Base-by-base conservation (phyloP, 2,888 invertebrate species). In the Colletes collaris region DNA sequence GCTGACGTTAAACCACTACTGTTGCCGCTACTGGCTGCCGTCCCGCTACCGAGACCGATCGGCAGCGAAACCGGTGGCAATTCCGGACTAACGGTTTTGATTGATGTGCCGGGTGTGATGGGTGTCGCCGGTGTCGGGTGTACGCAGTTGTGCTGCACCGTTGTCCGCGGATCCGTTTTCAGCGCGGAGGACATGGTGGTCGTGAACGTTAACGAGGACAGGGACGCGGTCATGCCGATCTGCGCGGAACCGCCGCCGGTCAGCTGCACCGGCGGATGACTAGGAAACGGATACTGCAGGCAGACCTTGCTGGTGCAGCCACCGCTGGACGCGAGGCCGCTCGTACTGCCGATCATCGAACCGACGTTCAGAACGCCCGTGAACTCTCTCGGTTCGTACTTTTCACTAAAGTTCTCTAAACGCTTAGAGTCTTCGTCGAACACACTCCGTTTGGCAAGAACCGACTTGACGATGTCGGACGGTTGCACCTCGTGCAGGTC, bases 381-480 rank as follows among this genome's bases (percentile, higher is more conserved):
- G 86, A 95, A 95, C 81, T 95, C 95, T 84, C 93, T 94, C 79
- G 94, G 95, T 94, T 98, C 95, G 94, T 97, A 96, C 93, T 97
- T 96, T 93, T 98, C 96, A 91, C 96, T 95, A 75, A 97, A 96
- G 89, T 97, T 97, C 93, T 98, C 98, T 76, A 99, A 94, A 50
- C 99, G 95, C 93, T 98, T 98, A 55, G 97, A 96, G 92, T 99
- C 99, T 93, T 99, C 99, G 92, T 99, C 99, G 93, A 99, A 99
- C 69, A 99, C 97, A 67, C 98, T 98, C 82, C 97, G 96, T 93
- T 98, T 97, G 5, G 98, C 97, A 89, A 99, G 94, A 88, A 99
- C 95, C 37, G 98, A 97, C 90, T 97, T 97, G 53, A 98, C 97
- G 89, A 99, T 98, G 89, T 98, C 98, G 37, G 98, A 98, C 0